A percentile compares a stretch with the other conserved stretches of the same genome.
Conservation (phyloP, 53 echinoderm and acorn worm genomes). For the Stichopus horrens region DNA sequence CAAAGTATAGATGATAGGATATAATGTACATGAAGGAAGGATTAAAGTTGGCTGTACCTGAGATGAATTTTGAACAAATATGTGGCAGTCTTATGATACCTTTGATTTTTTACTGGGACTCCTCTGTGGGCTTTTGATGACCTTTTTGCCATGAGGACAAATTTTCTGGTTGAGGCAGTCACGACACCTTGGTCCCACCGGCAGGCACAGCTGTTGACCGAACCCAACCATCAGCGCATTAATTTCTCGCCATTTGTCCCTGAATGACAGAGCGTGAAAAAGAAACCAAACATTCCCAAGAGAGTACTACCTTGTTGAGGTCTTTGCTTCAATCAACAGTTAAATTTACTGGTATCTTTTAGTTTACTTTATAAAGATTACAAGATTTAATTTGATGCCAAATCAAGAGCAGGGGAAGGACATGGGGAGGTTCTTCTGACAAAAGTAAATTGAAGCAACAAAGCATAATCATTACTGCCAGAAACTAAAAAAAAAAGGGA, state of each 20-base stretch:
- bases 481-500: no score
- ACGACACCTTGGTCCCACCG: slow-evolving; percentile 81
- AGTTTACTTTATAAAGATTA: no score
- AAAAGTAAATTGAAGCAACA: no score
- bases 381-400: no score
- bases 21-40: no score
- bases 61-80: not conserved
- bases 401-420: no score
- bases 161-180: slow-evolving; percentile 60
- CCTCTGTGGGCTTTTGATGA: slow-evolving; percentile 26
- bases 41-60: not conserved
- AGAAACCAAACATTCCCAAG: not conserved
- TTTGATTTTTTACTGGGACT: slow-evolving; percentile 50
- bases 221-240: slow-evolving; percentile 93
- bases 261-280: slow-evolving; percentile 15
- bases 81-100: slow-evolving; percentile 19
- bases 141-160: slow-evolving; percentile 53
- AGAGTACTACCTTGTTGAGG: not conserved
- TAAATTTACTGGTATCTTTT: no score
- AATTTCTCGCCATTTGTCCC: slow-evolving; percentile 93
- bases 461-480: no score
- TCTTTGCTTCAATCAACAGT: not conserved
- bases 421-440: no score
- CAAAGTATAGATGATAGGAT: no score
- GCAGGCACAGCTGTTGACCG: slow-evolving; percentile 94